These are phyloP conservation scores for Chrysopilus asiliformis DNA, from an alignment of 2,888 invertebrate species.

Conservation along the genomic window DNA sequence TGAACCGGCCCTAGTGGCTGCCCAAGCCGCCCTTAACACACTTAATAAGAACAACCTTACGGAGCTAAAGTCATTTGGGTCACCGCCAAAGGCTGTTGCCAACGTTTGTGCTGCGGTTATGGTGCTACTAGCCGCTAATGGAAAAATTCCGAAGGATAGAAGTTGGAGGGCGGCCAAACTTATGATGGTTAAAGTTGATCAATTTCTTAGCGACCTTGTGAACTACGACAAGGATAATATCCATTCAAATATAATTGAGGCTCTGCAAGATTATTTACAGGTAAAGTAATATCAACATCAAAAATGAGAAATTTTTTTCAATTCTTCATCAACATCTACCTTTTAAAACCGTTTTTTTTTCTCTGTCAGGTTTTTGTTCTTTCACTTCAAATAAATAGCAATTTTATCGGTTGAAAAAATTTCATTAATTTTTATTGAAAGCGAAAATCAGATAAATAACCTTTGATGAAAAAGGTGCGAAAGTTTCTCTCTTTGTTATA, in stretches of 20 bases:
- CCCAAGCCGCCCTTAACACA: conserved; percentile 64
- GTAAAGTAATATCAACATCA: no score
- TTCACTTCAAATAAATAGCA: no score
- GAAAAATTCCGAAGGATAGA: conserved; percentile 80
- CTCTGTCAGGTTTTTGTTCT: no score
- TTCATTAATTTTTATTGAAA: no score
- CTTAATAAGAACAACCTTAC: conserved; percentile 92
- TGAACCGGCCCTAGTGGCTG: conserved; percentile 81
- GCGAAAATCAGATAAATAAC: no score
- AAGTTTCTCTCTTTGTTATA: no score
- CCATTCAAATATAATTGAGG: conserved; percentile 75
- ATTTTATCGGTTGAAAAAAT: no score
- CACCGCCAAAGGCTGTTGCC: conserved; percentile 83
- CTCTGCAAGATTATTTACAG: conserved; percentile 38
- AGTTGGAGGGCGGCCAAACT: conserved; percentile 87
- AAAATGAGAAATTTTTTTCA: no score
- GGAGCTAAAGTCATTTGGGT: conserved; percentile 87
- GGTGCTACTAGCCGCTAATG: conserved; percentile 67
- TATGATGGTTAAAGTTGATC: conserved; percentile 85
- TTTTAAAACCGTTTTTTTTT: no score
- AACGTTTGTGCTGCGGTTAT: conserved; percentile 81
- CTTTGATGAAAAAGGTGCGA: no score
- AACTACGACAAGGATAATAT: conserved; percentile 92
- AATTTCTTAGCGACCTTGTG: conserved; percentile 68
- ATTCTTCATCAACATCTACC: no score